phyloP scores from a whole-genome alignment of 2,888 invertebrate species.

The Orthosia incerta region DNA sequence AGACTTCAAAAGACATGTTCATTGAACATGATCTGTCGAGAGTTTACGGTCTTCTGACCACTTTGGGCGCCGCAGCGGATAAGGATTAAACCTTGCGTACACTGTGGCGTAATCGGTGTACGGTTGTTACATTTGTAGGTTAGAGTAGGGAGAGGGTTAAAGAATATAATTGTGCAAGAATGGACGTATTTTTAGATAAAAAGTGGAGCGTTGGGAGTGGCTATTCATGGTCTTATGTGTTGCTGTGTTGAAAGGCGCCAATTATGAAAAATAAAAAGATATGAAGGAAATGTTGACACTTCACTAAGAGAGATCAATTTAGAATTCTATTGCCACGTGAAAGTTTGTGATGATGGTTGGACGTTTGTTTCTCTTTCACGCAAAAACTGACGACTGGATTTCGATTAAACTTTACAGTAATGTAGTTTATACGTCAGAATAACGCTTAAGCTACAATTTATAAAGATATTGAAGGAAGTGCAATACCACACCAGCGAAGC shows the following conservation, averaged over 20 bases:
- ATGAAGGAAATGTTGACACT: too few species aligned
- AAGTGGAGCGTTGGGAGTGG: background rate
- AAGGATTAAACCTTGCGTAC: conserved; percentile 42
- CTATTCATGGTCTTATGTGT: background rate
- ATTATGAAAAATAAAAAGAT: too few species aligned
- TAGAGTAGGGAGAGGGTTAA: conserved; percentile 37
- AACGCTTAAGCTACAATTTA: too few species aligned
- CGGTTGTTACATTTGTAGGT: conserved; percentile 48
- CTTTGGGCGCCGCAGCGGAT: conserved; percentile 61
- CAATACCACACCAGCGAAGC: too few species aligned
- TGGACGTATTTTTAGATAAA: background rate
- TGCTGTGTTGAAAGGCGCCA: background rate
- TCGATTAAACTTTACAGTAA: too few species aligned
- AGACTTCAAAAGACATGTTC: conserved; percentile 62
- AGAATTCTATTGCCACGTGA: too few species aligned
- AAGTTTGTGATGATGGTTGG: too few species aligned
- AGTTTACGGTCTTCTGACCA: conserved; percentile 63
- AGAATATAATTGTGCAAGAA: background rate
- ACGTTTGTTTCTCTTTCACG: too few species aligned
- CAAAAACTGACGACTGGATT: too few species aligned
- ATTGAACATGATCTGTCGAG: conserved; percentile 64
- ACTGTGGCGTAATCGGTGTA: conserved; percentile 48
- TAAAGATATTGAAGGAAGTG: too few species aligned
- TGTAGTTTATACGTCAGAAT: too few species aligned
- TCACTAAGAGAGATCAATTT: too few species aligned